Percentiles rank a stretch among this genome's conserved stretches.
phyloP scores from a whole-genome alignment of 2,797 vertebrate genomes.

The Okamejei kenojei region DNA sequence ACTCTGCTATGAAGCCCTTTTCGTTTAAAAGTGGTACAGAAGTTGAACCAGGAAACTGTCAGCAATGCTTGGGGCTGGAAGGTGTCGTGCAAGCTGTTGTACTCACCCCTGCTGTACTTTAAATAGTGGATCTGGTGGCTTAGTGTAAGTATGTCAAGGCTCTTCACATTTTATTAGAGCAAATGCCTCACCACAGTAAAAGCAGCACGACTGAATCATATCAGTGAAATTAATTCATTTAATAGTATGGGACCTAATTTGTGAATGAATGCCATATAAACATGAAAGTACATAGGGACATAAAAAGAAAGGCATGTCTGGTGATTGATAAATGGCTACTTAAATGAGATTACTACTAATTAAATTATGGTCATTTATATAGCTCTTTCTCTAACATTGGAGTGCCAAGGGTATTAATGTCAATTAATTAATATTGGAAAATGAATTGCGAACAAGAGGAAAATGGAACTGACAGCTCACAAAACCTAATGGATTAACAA shows the following conservation, averaged over 20 bases:
- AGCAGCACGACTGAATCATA: neutral
- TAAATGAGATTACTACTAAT: constrained; percentile 14
- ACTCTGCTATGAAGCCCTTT: neutral
- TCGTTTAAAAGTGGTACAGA: neutral
- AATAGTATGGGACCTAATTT: neutral
- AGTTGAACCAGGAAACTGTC: neutral
- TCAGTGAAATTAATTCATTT: neutral
- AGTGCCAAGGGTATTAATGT: neutral
- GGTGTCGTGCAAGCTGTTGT: neutral
- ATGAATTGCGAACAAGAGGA: neutral
- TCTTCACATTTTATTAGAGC: neutral
- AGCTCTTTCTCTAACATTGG: neutral
- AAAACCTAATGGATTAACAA: neutral
- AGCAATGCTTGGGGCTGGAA: neutral
- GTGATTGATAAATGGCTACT: constrained; percentile 3
- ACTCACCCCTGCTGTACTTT: neutral
- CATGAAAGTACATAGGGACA: neutral
- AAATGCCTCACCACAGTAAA: neutral
- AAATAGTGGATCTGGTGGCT: constrained; percentile 8
- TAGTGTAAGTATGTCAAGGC: neutral
- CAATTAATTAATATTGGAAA: constrained; percentile 8
- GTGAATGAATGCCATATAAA: neutral
- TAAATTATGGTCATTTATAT: neutral
- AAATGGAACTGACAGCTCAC: neutral
- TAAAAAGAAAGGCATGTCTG: neutral